Conservation (phyloP, 2,797 vertebrate genomes). For the Hippocampus kuda region DNA sequence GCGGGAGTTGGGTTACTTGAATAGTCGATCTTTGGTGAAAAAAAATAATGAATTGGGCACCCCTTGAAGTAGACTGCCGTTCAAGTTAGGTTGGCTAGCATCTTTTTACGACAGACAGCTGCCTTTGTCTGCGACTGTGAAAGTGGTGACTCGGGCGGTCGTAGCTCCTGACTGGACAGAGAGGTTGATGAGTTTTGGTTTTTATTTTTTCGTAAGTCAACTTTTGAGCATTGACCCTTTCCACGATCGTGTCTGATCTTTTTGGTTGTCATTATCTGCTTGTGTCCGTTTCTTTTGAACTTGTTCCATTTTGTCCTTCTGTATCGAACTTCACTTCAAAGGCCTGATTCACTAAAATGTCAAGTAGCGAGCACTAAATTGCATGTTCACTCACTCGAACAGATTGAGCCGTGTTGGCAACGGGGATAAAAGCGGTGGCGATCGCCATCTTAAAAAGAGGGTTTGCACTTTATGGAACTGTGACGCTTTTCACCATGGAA, state of each 20-base stretch:
- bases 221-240: not conserved
- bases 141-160: not conserved
- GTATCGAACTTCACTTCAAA: not conserved
- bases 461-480: not conserved
- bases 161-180: slow-evolving; percentile 7
- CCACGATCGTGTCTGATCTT: not conserved
- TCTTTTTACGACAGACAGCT: not conserved
- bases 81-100: not conserved
- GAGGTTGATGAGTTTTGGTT: not conserved
- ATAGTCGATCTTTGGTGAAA: too few species aligned
- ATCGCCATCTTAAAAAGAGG: not conserved
- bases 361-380: not conserved
- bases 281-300: not conserved
- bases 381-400: not conserved
- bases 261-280: not conserved
- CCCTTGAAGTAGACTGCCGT: not conserved
- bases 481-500: not conserved
- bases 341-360: not conserved
- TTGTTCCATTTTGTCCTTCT: not conserved
- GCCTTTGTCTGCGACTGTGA: slow-evolving; percentile 30
- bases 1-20: too few species aligned
- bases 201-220: not conserved
- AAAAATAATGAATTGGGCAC: not conserved
- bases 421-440: not conserved
- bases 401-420: not conserved